Base-by-base conservation (phyloP, 30 jellyfish, hydroid and myxozoan species). In the Sanderia malayensis region DNA sequence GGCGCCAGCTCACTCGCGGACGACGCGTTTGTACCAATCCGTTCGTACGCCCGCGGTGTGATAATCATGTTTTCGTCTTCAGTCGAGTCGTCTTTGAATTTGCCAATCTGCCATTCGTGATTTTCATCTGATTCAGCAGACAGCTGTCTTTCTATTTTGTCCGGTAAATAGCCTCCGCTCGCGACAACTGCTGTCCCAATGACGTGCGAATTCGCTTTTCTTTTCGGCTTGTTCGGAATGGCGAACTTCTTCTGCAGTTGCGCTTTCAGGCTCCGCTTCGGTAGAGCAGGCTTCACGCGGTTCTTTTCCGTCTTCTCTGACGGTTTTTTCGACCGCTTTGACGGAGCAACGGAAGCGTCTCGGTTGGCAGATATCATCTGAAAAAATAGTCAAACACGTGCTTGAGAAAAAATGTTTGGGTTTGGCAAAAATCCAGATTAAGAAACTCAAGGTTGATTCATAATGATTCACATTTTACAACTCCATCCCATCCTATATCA, bases 171-270 rank as follows among this genome's bases (percentile, higher is more conserved):
- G n/a, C n/a, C n/a, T n/a, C n/a, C 64, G 3, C 18, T 49, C 27
- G 6, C 64, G 8, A 9, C 82, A 26, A 47, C 44, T 2, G 33
- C 20, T 3, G 80, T 6, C 22, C 25, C 31, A 11, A 69, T 61
- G 28, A 74, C 46, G 70, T 68, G 90, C 46, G 86, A 76, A 33
- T 68, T 85, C 18, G 74, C 46, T 62, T 74, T 76, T 71, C 59
- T 58, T 46, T 31, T 59, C 41, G 95, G 95, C 44, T 75, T 85
- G 44, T 37, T 58, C 17, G 95, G 95, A 24, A 87, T 87, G 17
- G 93, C 86, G 61, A 87, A 87, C 58, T 87, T 87, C 94, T 80
- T 87, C 70, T 87, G 94, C 60, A 87, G 57, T 64, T 87, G 86
- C 34, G 96, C 94, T 64, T 87, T 87, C 70, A 86, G 68, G 33